Percentiles rank a stretch among this genome's conserved stretches.
Conservation (phyloP, 53 echinoderm and acorn worm species). For the Actinopyga echinites region DNA sequence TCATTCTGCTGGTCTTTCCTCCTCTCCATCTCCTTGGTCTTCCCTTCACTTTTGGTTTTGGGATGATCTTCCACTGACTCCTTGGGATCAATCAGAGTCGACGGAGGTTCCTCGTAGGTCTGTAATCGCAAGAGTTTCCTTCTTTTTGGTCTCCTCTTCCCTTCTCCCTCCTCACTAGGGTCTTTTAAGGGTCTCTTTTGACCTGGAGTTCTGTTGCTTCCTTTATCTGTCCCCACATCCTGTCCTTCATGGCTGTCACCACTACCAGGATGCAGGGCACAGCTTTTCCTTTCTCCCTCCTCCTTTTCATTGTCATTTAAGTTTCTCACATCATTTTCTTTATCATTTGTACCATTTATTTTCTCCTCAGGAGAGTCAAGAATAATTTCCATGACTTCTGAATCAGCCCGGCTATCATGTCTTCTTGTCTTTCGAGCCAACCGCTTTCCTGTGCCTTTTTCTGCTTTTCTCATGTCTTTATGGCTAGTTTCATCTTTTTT, state of each 20-base stretch:
- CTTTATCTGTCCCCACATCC: not conserved
- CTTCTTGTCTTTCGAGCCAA: not conserved
- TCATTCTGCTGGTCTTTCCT: not conserved
- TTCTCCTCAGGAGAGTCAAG: not conserved
- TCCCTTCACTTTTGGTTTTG: not conserved
- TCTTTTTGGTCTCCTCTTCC: slow-evolving; percentile 9
- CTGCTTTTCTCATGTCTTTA: not conserved
- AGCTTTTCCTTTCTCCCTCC: no score
- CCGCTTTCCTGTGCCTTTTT: not conserved
- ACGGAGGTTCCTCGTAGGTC: not conserved
- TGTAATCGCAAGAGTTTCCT: slow-evolving; percentile 26
- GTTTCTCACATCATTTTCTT: no score
- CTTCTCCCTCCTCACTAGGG: not conserved
- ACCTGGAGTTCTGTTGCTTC: not conserved
- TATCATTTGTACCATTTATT: no score
- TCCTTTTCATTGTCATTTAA: no score
- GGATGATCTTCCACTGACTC: not conserved
- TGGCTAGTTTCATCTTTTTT: not conserved
- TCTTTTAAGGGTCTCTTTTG: not conserved
- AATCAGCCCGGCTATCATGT: not conserved
- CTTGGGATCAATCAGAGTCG: slow-evolving; percentile 21
- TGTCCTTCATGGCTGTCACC: not conserved
- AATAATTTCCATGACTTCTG: not conserved
- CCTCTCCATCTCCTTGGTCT: not conserved
- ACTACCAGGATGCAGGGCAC: no score